Percentiles rank a stretch among this genome's conserved stretches.
phyloP scores from a whole-genome alignment of 2,113 vertebrate genomes.

The Rhynchomys soricoides region DNA sequence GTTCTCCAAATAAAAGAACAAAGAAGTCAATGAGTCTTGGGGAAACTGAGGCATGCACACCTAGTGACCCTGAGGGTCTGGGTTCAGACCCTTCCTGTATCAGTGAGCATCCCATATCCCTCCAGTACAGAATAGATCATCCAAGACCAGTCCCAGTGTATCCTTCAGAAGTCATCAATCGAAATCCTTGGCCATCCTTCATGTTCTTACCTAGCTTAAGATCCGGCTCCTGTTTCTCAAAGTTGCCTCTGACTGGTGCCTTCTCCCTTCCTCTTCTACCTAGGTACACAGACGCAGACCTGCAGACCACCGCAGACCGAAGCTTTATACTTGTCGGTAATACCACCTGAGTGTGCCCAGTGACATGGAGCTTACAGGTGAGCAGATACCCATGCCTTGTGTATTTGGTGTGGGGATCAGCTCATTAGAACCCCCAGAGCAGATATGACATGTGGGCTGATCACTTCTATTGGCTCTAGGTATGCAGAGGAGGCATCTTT shows the following conservation, averaged over 20 bases:
- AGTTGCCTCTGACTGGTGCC: not conserved
- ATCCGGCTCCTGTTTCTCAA: not conserved
- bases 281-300: too few species aligned
- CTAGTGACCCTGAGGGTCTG: not conserved
- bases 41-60: not conserved
- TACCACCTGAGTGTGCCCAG: not conserved
- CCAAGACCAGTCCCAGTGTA: fast-evolving
- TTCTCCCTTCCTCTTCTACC: not conserved
- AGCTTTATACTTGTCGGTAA: not conserved
- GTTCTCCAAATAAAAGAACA: not conserved
- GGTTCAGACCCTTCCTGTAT: not conserved
- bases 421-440: not conserved
- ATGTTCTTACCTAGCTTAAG: not conserved
- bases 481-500: not conserved
- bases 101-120: not conserved
- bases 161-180: not conserved
- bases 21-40: not conserved
- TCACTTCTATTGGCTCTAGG: not conserved
- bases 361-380: not conserved
- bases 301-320: not conserved
- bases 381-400: not conserved
- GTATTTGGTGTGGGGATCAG: fast-evolving
- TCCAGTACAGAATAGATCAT: not conserved
- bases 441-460: not conserved
- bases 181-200: not conserved